A percentile compares a stretch with the other conserved stretches of the same genome.
These are phyloP conservation scores for Gymnothorax reevesii DNA, from an alignment of 2,797 vertebrate genomes.

Conservation along the genomic window DNA sequence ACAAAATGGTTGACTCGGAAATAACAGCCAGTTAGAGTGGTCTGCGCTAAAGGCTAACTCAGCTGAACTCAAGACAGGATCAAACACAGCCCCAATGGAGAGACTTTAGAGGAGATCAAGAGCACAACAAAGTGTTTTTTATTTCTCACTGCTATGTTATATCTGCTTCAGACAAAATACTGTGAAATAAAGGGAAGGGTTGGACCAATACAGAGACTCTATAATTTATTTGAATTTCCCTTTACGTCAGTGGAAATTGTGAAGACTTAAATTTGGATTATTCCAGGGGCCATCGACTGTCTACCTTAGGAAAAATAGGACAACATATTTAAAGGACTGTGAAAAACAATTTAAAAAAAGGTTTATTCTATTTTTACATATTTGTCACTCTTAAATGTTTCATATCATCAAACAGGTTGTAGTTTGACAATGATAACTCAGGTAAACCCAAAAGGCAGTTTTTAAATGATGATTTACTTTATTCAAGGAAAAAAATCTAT, in stretches of 20 bases:
- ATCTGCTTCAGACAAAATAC: conserved; percentile 81
- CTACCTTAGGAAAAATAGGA: no score
- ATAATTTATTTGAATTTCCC: conserved; percentile 13
- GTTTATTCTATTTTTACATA: no score
- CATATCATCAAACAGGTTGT: no score
- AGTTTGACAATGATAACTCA: no score
- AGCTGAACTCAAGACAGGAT: conserved; percentile 53
- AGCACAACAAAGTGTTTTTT: conserved; percentile 78
- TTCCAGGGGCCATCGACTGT: no score
- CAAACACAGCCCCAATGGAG: conserved; percentile 68
- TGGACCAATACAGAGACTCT: neutral
- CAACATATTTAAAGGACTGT: no score
- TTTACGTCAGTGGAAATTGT: neutral
- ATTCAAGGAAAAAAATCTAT: no score
- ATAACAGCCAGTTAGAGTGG: neutral
- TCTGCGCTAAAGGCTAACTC: neutral
- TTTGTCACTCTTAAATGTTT: no score
- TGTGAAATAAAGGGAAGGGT: conserved; percentile 82
- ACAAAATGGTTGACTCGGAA: neutral
- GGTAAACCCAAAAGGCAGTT: no score
- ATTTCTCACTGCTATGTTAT: conserved; percentile 78
- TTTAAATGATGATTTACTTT: no score
- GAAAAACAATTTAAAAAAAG: no score
- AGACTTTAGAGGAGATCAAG: conserved; percentile 79
- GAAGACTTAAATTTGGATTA: neutral